phyloP scores from a whole-genome alignment of 2,113 vertebrate species.

The Pycnonotus jocosus region DNA sequence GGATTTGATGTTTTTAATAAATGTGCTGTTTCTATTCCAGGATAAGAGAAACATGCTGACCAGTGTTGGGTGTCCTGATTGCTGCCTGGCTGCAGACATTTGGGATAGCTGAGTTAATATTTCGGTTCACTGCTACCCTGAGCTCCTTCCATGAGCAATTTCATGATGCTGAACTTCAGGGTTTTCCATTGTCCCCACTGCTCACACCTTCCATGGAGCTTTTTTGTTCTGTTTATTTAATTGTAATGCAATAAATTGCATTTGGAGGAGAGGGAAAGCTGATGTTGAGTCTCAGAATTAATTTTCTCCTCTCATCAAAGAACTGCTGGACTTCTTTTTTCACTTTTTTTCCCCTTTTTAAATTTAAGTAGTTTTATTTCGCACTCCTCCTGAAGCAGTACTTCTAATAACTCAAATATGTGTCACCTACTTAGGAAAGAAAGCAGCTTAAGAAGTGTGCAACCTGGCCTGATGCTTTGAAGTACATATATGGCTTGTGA shows the following conservation, averaged over 20 bases:
- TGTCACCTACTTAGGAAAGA: background rate
- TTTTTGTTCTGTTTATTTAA: background rate
- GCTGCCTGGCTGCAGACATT: background rate
- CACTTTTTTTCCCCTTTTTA: background rate
- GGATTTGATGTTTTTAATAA: background rate
- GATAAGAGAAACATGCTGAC: background rate
- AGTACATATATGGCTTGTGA: background rate
- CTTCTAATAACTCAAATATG: background rate
- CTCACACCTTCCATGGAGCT: background rate
- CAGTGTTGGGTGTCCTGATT: background rate
- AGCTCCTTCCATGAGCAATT: background rate
- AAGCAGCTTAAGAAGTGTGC: background rate
- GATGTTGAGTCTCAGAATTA: background rate
- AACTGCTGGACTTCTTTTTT: background rate
- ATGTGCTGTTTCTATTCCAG: background rate
- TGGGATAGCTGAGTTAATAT: background rate
- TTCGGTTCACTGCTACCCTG: background rate
- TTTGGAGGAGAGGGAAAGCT: background rate
- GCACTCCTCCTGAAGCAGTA: background rate
- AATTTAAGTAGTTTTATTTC: background rate
- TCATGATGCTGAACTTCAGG: background rate
- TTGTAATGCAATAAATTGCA: background rate
- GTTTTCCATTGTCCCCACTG: background rate
- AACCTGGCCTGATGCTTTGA: constrained; percentile 5
- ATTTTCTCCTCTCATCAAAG: background rate